Evolutionary conservation across 2,113 vertebrate species (phyloP).

Genomic region (Halichoerus grypus): DNA sequence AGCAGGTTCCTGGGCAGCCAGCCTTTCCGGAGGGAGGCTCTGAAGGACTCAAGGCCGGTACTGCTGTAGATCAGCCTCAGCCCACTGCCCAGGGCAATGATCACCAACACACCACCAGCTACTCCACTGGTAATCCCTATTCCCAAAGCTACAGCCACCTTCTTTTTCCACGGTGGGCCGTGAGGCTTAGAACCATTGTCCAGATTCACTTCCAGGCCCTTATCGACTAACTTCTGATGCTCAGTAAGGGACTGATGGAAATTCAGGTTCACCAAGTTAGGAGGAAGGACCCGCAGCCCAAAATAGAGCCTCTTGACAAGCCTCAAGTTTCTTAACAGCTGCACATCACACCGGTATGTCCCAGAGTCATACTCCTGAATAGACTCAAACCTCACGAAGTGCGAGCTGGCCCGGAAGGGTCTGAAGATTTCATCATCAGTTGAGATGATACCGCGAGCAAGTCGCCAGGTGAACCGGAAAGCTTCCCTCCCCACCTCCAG

Average conservation of each 20-base stretch:
- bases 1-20: background rate
- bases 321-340: constrained; percentile 75
- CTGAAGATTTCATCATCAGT: constrained; percentile 88
- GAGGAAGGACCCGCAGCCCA: constrained; percentile 90
- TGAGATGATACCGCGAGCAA: constrained; percentile 91
- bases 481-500: constrained; percentile 75
- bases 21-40: background rate
- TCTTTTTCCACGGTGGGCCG: background rate
- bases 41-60: too few species aligned
- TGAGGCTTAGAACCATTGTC: constrained; percentile 21
- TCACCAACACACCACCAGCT: background rate
- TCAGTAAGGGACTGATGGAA: constrained; percentile 83
- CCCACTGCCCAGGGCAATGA: background rate
- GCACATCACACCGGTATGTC: constrained; percentile 93
- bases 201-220: background rate
- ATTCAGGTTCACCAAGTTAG: constrained; percentile 86
- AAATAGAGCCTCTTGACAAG: constrained; percentile 91
- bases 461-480: constrained; percentile 90
- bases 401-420: constrained; percentile 65
- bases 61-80: fast-evolving
- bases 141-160: fast-evolving
- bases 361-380: constrained; percentile 89
- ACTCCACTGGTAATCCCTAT: constrained; percentile 62
- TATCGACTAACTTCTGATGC: constrained; percentile 78
- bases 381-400: constrained; percentile 84